phyloP scores from a whole-genome alignment of 37 sponge, comb jelly and placozoan genomes.

The Halichondria panicea region DNA sequence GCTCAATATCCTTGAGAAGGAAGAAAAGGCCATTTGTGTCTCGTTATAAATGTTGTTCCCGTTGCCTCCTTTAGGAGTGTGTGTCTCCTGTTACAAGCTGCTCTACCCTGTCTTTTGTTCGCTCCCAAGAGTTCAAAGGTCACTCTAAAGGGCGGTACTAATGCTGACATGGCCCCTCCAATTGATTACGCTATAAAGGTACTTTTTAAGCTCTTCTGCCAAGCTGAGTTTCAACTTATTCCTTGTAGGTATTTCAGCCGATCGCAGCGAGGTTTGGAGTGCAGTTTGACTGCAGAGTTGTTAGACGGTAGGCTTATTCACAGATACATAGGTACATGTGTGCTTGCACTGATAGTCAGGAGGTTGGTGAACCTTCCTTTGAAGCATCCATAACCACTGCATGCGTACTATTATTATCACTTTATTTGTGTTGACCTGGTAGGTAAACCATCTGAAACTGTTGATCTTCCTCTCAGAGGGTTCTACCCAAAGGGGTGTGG shows the following conservation, averaged over 20 bases:
- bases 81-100: slow-evolving; percentile 78
- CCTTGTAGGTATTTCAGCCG: slow-evolving; percentile 66
- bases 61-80: slow-evolving; percentile 52
- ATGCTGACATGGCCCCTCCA: slow-evolving; percentile 96
- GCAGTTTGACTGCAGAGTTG: slow-evolving; percentile 55
- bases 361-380: neutral
- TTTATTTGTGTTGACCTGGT: too few species aligned
- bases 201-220: too few species aligned
- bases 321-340: neutral
- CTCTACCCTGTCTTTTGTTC: slow-evolving; percentile 88
- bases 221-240: too few species aligned
- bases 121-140: slow-evolving; percentile 44
- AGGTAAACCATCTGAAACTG: too few species aligned
- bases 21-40: too few species aligned
- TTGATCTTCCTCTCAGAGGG: slow-evolving; percentile 57
- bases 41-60: neutral
- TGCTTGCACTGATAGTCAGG: neutral
- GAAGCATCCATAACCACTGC: neutral
- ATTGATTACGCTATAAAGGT: slow-evolving; percentile 79
- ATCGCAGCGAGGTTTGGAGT: slow-evolving; percentile 67
- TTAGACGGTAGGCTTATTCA: too few species aligned
- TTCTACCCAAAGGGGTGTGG: slow-evolving; percentile 94
- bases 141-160: slow-evolving; percentile 83
- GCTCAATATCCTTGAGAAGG: neutral
- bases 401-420: too few species aligned